A percentile compares a stretch with the other conserved stretches of the same genome.
These are phyloP conservation scores for Zapus hudsonius DNA, from an alignment of 2,113 vertebrate genomes.

Conservation along the genomic window DNA sequence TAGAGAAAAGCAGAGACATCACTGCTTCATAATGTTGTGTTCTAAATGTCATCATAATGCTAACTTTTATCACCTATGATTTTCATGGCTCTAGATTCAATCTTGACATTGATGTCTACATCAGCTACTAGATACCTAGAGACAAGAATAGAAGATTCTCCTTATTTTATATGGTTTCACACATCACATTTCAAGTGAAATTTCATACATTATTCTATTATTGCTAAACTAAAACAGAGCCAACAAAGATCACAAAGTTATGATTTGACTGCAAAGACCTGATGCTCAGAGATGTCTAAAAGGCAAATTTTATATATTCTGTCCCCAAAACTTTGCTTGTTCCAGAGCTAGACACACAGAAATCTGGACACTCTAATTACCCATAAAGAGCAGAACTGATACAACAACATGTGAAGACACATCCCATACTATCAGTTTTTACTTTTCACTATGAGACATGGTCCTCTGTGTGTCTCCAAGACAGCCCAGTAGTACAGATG, in stretches of 20 bases:
- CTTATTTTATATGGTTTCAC: neutral
- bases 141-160: neutral
- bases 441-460: neutral
- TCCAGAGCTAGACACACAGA: neutral
- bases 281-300: neutral
- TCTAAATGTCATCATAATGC: neutral
- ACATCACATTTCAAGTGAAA: neutral
- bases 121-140: neutral
- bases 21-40: neutral
- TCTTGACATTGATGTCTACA: neutral
- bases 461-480: neutral
- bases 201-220: neutral
- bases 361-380: neutral
- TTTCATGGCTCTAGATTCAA: neutral
- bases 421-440: neutral
- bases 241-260: neutral
- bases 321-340: neutral
- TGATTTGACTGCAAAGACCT: neutral
- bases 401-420: neutral
- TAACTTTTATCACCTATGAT: neutral
- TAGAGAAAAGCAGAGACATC: too few relatives aligned
- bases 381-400: neutral
- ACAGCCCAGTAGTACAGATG: neutral
- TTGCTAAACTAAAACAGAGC: neutral
- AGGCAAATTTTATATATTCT: neutral